Percentiles rank a stretch among this genome's conserved stretches.
phyloP scores from a whole-genome alignment of 2,113 vertebrate genomes.

The Neopipo cinnamomea region DNA sequence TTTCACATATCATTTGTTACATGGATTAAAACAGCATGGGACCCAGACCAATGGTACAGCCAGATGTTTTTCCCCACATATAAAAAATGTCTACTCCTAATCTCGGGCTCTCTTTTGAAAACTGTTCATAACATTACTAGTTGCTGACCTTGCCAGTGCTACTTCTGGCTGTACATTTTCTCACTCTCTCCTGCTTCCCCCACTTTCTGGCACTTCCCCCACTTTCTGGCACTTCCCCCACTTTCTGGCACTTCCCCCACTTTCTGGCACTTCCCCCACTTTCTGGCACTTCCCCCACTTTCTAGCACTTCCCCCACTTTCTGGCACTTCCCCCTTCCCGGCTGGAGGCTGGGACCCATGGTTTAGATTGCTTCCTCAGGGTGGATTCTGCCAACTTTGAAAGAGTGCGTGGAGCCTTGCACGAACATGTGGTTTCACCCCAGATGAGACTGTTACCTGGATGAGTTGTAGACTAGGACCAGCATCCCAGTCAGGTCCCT shows the following conservation, averaged over 20 bases:
- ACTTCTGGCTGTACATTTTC: slow-evolving; percentile 53
- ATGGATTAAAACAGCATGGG: neutral
- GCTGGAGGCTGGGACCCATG: neutral
- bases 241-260: slow-evolving; percentile 3
- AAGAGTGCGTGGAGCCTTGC: neutral
- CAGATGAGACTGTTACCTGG: neutral
- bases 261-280: slow-evolving; percentile 10
- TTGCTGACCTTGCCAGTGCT: slow-evolving; percentile 27
- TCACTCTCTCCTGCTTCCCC: neutral
- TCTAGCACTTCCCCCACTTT: no score
- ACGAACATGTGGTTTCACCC: neutral
- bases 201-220: slow-evolving; percentile 1
- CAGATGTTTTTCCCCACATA: slow-evolving; percentile 21
- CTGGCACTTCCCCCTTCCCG: neutral
- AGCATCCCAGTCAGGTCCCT: neutral
- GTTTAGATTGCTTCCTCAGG: neutral
- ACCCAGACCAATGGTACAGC: neutral
- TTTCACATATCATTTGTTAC: slow-evolving; percentile 23
- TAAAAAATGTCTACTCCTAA: slow-evolving; percentile 17
- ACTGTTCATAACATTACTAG: neutral
- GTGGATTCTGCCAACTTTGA: neutral
- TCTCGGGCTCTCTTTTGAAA: neutral
- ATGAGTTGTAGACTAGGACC: neutral
- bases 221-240: slow-evolving; percentile 2
- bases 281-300: no score